Percentiles rank a stretch among this genome's conserved stretches.
These are phyloP conservation scores for Protomyctophum bolini DNA, from an alignment of 2,113 vertebrate species.

Conservation along the genomic window DNA sequence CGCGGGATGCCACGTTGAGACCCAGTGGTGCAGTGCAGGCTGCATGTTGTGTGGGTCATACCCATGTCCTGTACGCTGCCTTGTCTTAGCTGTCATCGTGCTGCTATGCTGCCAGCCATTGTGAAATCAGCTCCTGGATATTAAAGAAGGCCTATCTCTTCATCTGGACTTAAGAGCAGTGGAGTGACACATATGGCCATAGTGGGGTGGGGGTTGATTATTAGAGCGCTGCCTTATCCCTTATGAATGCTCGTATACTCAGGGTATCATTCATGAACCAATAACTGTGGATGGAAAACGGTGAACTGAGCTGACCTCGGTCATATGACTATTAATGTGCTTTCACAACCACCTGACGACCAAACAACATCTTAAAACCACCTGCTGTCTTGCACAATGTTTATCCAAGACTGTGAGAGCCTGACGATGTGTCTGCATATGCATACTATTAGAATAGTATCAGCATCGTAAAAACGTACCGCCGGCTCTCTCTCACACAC, in stretches of 20 bases:
- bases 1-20: background rate
- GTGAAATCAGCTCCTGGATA: slow-evolving; percentile 75
- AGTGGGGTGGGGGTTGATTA: slow-evolving; percentile 22
- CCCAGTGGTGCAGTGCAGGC: background rate
- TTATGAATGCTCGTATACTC: slow-evolving; percentile 15
- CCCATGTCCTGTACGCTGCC: slow-evolving; percentile 59
- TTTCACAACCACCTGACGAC: slow-evolving; percentile 34
- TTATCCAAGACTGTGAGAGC: slow-evolving; percentile 69
- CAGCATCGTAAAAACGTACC: slow-evolving; percentile 69
- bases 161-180: slow-evolving; percentile 68
- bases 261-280: slow-evolving; percentile 26
- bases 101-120: slow-evolving; percentile 69
- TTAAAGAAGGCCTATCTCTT: slow-evolving; percentile 76
- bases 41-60: slow-evolving; percentile 55
- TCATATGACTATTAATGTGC: slow-evolving; percentile 58
- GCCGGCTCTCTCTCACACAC: slow-evolving; percentile 44
- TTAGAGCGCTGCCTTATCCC: slow-evolving; percentile 24
- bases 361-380: slow-evolving; percentile 54
- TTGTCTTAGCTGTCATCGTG: slow-evolving; percentile 76
- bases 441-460: slow-evolving; percentile 65
- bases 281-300: slow-evolving; percentile 51
- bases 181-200: slow-evolving; percentile 62
- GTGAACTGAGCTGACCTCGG: slow-evolving; percentile 47
- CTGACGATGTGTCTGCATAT: slow-evolving; percentile 53
- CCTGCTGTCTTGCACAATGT: slow-evolving; percentile 73